A percentile compares a stretch with the other conserved stretches of the same genome.
Conservation (phyloP, 2,113 vertebrate species). For the Actenoides lindsayi region DNA sequence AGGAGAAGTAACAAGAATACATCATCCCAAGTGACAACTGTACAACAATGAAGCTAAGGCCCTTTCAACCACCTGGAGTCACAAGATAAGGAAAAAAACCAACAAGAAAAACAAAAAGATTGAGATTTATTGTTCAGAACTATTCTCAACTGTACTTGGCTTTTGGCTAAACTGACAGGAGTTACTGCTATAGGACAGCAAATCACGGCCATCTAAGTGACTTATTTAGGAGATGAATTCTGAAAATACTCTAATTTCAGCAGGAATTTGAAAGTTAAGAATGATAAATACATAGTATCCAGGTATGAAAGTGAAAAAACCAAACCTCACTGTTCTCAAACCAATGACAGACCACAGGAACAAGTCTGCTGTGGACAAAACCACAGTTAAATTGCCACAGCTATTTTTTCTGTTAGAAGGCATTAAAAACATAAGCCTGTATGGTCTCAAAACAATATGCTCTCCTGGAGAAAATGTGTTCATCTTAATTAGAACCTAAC, state of each 20-base stretch:
- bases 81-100: background rate
- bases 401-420: background rate
- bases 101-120: background rate
- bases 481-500: background rate
- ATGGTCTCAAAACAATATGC: background rate
- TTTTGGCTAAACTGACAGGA: background rate
- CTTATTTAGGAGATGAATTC: background rate
- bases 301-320: background rate
- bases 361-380: background rate
- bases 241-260: background rate
- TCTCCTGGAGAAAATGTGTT: rapidly evolving
- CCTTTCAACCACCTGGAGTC: background rate
- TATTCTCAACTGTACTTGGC: background rate
- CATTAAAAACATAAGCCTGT: background rate
- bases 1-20: background rate
- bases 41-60: background rate
- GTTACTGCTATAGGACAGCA: background rate
- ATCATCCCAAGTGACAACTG: background rate
- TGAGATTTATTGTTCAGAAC: background rate
- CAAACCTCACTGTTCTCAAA: background rate
- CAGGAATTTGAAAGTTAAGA: background rate
- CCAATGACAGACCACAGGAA: background rate
- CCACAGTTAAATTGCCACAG: background rate
- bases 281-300: background rate
- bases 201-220: rapidly evolving